Base-by-base conservation (phyloP, 2,113 vertebrate genomes). In the Puma concolor region DNA sequence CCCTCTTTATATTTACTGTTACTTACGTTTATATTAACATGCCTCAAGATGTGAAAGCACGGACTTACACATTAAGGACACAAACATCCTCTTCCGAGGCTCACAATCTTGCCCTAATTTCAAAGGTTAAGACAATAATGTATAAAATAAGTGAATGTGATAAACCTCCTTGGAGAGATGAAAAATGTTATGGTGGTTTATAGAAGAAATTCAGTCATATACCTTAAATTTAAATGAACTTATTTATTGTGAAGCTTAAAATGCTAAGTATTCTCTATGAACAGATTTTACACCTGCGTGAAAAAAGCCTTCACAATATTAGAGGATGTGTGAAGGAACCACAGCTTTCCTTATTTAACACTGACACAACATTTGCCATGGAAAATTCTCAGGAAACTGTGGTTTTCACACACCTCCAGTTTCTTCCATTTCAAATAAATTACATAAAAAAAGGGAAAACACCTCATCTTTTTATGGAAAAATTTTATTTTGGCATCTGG, bases 371-470 rank as follows among this genome's bases (percentile, higher is more conserved):
- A 93, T 98, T 98, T 98, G 96, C 98, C 95, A 98, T 77, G 92
- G 98, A 98, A 98, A 98, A 97, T 96, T 98, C 97, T 98, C 95
- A 98, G 98, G 96, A 98, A 98, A 98, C 93, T 98, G 97, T 97
- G 96, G 96, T 94, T 98, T 98, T 98, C 97, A 97, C 93, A 98
- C 52, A 97, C 93, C 93, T 96, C 94, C 63, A 90, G 89, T 92
- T 98, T 98, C 93, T 98, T 98, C 88, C 87, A 98, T 97, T 98
- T 97, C 89, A 98, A 98, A 97, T 14, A 96, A 89, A 98, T 94
- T 97, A 82, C 95, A 94, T 93, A 96, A 98, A 98, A 77, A 98
- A 96, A 91, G 41, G 44, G 88, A 98, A 98, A 97, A 98, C 38
- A 96, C 52, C 31, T 91, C 48, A 96, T 86, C 36, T 94, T 96